Evolutionary conservation across 1,140 invertebrate species (phyloP).

Genomic region (Diabrotica undecimpunctata): DNA sequence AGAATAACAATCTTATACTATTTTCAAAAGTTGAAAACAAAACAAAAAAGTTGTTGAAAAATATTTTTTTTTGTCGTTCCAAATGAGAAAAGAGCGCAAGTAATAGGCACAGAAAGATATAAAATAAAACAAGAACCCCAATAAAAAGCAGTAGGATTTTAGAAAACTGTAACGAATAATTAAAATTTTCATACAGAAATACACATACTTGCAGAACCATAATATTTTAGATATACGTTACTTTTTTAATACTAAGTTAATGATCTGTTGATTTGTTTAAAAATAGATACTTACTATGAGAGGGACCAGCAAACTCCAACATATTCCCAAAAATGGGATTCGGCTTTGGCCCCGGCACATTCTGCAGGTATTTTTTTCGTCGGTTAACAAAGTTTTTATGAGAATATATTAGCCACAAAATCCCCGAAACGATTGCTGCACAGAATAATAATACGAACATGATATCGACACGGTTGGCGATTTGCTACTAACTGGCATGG

Average conservation of each 20-base stretch:
- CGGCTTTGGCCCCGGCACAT: conserved; percentile 5
- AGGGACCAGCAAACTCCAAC: not conserved
- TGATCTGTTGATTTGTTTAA: not conserved
- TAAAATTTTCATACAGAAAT: not conserved
- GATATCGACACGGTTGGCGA: too few relatives aligned
- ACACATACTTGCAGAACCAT: not conserved
- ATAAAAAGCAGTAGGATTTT: not conserved
- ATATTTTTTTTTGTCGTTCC: too few relatives aligned
- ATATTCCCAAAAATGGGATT: conserved; percentile 9
- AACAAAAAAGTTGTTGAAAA: too few relatives aligned
- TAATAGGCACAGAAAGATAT: not conserved
- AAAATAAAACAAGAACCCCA: not conserved
- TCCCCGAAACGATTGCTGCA: not conserved
- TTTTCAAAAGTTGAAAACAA: too few relatives aligned
- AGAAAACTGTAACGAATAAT: not conserved
- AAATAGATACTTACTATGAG: not conserved
- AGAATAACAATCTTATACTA: too few relatives aligned
- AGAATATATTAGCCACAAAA: not conserved
- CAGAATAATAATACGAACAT: not conserved
- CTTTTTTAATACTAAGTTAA: not conserved
- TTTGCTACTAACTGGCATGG: too few relatives aligned
- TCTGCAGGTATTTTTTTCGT: conserved; percentile 5
- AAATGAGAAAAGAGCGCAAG: not conserved
- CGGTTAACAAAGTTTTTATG: too few relatives aligned
- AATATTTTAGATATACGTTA: not conserved